These are phyloP conservation scores for Podocnemis expansa DNA, from an alignment of 2,113 vertebrate genomes.

Conservation along the genomic window DNA sequence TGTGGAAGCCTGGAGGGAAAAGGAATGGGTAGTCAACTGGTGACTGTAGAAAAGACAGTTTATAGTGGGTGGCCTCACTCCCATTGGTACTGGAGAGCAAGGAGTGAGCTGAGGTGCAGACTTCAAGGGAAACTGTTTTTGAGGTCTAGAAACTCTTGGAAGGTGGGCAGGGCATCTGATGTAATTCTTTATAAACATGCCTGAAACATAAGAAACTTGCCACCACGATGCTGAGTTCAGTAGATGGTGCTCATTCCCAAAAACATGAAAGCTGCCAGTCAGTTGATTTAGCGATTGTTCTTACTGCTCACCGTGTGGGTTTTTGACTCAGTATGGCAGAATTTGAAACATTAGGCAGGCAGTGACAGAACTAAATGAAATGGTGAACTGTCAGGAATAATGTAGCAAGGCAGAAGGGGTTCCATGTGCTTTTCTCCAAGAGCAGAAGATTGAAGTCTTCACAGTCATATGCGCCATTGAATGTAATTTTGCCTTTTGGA, in stretches of 20 bases:
- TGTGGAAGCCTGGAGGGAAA: neutral
- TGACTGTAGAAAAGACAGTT: neutral
- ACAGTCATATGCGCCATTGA: rapidly evolving
- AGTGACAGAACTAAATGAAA: neutral
- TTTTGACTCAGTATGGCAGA: rapidly evolving
- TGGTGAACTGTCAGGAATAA: neutral
- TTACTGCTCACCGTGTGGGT: neutral
- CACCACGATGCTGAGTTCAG: neutral
- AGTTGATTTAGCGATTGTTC: neutral
- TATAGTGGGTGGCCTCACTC: neutral
- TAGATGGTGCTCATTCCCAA: neutral
- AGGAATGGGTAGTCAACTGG: neutral
- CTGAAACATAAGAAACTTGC: too few species aligned
- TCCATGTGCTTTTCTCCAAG: neutral
- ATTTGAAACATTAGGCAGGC: neutral
- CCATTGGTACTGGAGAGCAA: rapidly evolving
- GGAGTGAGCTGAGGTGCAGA: neutral
- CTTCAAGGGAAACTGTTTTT: neutral
- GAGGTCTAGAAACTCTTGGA: neutral
- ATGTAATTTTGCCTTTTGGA: neutral
- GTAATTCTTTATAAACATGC: rapidly evolving
- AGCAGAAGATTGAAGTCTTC: neutral
- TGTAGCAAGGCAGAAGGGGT: neutral
- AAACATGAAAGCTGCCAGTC: neutral
- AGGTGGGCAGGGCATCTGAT: neutral